Conservation (phyloP, 1,140 invertebrate species). For the Xylocopa sonorina region DNA sequence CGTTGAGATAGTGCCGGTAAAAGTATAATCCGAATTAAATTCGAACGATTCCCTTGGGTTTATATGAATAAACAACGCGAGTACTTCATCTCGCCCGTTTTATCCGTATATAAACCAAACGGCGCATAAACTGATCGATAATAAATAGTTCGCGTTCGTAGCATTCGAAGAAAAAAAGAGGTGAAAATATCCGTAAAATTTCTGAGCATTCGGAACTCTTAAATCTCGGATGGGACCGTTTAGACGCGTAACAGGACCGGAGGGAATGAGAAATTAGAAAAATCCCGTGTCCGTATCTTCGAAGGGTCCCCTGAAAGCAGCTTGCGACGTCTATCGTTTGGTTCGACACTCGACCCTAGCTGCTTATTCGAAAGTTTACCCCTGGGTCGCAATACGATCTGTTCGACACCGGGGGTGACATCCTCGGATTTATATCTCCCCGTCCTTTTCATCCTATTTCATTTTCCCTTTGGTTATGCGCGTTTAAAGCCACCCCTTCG, state of each 20-base stretch:
- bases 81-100: too few relatives aligned
- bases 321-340: neutral
- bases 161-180: neutral
- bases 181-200: neutral
- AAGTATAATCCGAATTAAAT: slow-evolving; percentile 21
- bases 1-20: neutral
- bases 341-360: neutral
- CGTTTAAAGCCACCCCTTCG: neutral
- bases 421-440: neutral
- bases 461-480: too few relatives aligned
- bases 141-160: too few relatives aligned
- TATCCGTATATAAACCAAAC: too few relatives aligned
- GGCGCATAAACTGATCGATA: neutral
- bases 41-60: neutral
- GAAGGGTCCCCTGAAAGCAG: neutral
- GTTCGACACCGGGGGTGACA: neutral
- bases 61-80: neutral
- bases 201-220: neutral
- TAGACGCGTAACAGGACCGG: neutral
- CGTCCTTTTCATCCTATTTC: too few relatives aligned
- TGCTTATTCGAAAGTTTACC: neutral
- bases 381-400: neutral
- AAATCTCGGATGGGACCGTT: neutral
- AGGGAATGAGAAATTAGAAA: neutral
- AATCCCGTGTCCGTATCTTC: neutral